Evolutionary conservation across 2,797 vertebrate genomes (phyloP).

Genomic region (Bufotes viridis): DNA sequence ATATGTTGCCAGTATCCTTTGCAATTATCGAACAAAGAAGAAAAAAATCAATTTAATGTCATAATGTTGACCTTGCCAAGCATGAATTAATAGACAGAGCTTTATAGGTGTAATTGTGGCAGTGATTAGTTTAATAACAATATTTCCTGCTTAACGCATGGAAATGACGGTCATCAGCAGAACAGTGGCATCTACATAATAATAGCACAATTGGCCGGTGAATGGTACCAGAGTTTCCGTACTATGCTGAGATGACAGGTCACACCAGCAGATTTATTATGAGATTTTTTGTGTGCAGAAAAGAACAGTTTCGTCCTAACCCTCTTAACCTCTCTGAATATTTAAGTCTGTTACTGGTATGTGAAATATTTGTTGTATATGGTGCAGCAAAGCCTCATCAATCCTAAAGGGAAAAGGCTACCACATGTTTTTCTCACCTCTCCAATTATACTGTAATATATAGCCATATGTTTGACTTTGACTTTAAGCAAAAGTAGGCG

Average conservation of each 20-base stretch:
- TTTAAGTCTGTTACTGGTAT: slow-evolving; percentile 49
- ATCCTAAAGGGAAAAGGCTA: slow-evolving; percentile 32
- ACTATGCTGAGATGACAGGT: slow-evolving; percentile 27
- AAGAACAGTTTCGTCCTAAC: slow-evolving; percentile 27
- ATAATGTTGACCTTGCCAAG: slow-evolving; percentile 67
- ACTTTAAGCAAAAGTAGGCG: slow-evolving; percentile 20
- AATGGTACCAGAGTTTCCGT: slow-evolving; percentile 12
- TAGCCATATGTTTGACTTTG: slow-evolving; percentile 26
- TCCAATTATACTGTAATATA: slow-evolving; percentile 35
- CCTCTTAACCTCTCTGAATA: slow-evolving; percentile 52
- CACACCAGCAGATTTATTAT: slow-evolving; percentile 48
- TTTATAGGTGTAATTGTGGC: slow-evolving; percentile 44
- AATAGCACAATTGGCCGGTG: slow-evolving; percentile 39
- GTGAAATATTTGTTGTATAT: slow-evolving; percentile 51
- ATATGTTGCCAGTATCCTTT: slow-evolving; percentile 66
- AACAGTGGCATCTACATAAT: slow-evolving; percentile 34
- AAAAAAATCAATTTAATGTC: slow-evolving; percentile 64
- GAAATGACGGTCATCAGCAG: slow-evolving; percentile 47
- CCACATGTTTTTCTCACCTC: slow-evolving; percentile 41
- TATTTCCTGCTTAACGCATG: slow-evolving; percentile 47
- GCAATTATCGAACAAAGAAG: slow-evolving; percentile 51
- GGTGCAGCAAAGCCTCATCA: neutral
- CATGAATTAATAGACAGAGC: slow-evolving; percentile 52
- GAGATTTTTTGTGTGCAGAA: slow-evolving; percentile 47
- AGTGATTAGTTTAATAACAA: slow-evolving; percentile 54